Evolutionary conservation across 1,140 invertebrate species (phyloP), one percentile per base, ranked within the genome.

Genomic region (Arctopsyche grandis): DNA sequence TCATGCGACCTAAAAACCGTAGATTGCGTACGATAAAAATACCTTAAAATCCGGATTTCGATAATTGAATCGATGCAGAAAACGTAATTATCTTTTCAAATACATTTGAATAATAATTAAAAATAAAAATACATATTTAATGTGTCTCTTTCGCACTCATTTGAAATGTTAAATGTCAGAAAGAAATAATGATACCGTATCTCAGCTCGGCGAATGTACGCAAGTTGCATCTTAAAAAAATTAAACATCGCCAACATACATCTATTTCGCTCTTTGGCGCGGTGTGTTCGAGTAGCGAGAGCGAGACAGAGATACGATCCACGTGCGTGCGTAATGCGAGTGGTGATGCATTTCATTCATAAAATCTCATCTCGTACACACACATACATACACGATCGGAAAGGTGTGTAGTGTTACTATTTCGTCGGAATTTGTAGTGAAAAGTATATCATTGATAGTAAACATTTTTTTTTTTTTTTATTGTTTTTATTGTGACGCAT

Each of bases 261-360:
- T 16, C 38, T 16, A 26, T 44, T 26, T 44, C 24, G 24, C 26
- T 70, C 69, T 70, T 14, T 14, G 1, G 69, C 26, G n/a, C 69
- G 22, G 48, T 1, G 19, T 29, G 16, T 1, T 70, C 22, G 29
- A 38, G 24, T 1, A 5, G 16, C 74, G 56, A 69, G 43, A 48
- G 43, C 16, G 60, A 69, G 16, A 16, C 58, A 69, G 26, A 56
- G 26, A 69, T 24, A 16, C 29, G 48, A 60, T 60, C 38, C 26
- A 46, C 63, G 76, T 58, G 60, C 44, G 56, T 69, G 22, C 43
- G 76, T 58, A 24, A 58, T 48, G 21, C 22, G 43, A 75, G 75
- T 60, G 44, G 52, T 58, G 71, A 69, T 70, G 77, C 69, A 69
- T 81, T 81, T 81, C 80, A 81, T 81, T 81, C 80, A 81, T 81